Base-by-base conservation (phyloP, 2,113 vertebrate genomes). In the Dicentrarchus labrax region DNA sequence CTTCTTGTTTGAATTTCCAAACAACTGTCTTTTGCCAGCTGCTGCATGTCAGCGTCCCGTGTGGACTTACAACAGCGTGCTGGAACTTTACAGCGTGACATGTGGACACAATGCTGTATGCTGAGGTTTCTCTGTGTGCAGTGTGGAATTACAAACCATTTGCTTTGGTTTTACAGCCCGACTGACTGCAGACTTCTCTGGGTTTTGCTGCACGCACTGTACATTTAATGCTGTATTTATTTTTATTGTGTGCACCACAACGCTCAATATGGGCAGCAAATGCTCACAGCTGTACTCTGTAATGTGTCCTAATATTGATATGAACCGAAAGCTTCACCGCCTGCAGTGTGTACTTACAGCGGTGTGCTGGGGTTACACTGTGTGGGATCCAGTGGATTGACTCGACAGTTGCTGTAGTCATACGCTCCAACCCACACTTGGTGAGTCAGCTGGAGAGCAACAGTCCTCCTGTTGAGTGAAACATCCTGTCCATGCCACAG, bases 391-490 rank as follows among this genome's bases (percentile, higher is more conserved):
- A 96, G 92, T 2, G 96, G 96, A 86, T 96, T 96, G 83, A 96
- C 91, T 22, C 88, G 89, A 79, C 95, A 96, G 92, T 93, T 96
- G 81, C 93, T 94, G 91, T 96, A 96, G 93, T 96, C 95, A 12
- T 95, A 96, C 1, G 87, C 78, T 48, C 95, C 95, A 2, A 41
- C 90, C 95, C 95, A 96, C 82, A 96, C 90, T 87, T 96, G 96
- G 76, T 90, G 92, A 87, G 92, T 95, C 90, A 96, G 86, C 83
- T 95, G 93, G 11, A 95, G 81, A 2, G 94, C 94, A 39, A 96
- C 83, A 47, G 84, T 94, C 78, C 90, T 94, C 9, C 92, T 90
- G 47, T 89, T 57, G 43, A 65, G 73, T 21, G 94, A 80, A 30
- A 94, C 95, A 4, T 95, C 93, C 83, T 86, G 91, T 24, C 96